phyloP scores from a whole-genome alignment of 2,113 vertebrate genomes.

The Misgurnus mizolepis region DNA sequence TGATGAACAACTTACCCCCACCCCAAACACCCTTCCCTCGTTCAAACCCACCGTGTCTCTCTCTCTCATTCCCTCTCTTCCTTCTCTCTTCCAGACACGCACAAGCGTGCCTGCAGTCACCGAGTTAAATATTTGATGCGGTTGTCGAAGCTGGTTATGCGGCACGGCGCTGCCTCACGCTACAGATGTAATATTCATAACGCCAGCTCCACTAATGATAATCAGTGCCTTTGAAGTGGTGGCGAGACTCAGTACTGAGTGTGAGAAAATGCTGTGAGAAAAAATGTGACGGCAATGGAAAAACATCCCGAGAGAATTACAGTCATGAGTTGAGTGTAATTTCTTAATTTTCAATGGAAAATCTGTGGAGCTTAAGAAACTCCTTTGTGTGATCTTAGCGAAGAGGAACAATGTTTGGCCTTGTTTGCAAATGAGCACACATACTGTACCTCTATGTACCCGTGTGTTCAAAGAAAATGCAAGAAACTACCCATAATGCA shows the following conservation, averaged over 20 bases:
- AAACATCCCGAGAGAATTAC: slow-evolving; percentile 11
- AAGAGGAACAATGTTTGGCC: not conserved
- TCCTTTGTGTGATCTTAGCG: slow-evolving; percentile 37
- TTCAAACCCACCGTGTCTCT: slow-evolving; percentile 14
- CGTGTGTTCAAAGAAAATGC: slow-evolving; percentile 3
- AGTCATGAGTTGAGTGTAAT: not conserved
- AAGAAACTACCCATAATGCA: not conserved
- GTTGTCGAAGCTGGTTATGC: slow-evolving; percentile 50
- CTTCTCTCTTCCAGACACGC: slow-evolving; percentile 9
- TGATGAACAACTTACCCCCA: slow-evolving; percentile 37
- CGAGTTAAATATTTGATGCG: slow-evolving; percentile 58
- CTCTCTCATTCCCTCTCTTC: not conserved
- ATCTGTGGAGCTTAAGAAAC: slow-evolving; percentile 13
- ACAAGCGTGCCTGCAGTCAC: slow-evolving; percentile 48
- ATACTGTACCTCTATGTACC: not conserved
- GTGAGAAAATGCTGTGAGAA: slow-evolving; percentile 6
- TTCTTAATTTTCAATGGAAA: slow-evolving; percentile 38
- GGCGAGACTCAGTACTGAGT: slow-evolving; percentile 23
- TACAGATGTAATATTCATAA: slow-evolving; percentile 51
- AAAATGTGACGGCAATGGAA: not conserved
- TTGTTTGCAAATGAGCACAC: slow-evolving; percentile 7
- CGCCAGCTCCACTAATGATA: slow-evolving; percentile 51
- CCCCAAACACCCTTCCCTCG: slow-evolving; percentile 11
- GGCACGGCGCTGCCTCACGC: slow-evolving; percentile 30
- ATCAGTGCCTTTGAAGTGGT: slow-evolving; percentile 44